Percentiles rank a stretch among this genome's conserved stretches.
phyloP scores from a whole-genome alignment of 2,113 vertebrate species.

The Danio rerio region GRCz12tu NC_133189.1:51809001-51809500 shows the following conservation, averaged over 20 bases:
- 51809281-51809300: constrained; percentile 1
- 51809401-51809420: too few relatives aligned
- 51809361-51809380: background rate
- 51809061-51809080: background rate
- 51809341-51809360: background rate
- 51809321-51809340: background rate
- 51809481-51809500: too few relatives aligned
- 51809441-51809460: too few relatives aligned
- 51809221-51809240: background rate
- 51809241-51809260: background rate
- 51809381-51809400: background rate
- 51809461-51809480: too few relatives aligned
- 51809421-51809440: too few relatives aligned
- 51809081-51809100: constrained; percentile 20
- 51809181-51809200: background rate
- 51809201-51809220: constrained; percentile 12
- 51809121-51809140: background rate
- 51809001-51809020: background rate
- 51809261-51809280: constrained; percentile 6
- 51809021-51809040: constrained; percentile 16
- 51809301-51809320: background rate
- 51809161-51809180: background rate
- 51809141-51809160: background rate
- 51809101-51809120: constrained; percentile 5
- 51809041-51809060: background rate